Base-by-base conservation (phyloP, 2,113 vertebrate genomes). In the Anoplopoma fimbria region DNA sequence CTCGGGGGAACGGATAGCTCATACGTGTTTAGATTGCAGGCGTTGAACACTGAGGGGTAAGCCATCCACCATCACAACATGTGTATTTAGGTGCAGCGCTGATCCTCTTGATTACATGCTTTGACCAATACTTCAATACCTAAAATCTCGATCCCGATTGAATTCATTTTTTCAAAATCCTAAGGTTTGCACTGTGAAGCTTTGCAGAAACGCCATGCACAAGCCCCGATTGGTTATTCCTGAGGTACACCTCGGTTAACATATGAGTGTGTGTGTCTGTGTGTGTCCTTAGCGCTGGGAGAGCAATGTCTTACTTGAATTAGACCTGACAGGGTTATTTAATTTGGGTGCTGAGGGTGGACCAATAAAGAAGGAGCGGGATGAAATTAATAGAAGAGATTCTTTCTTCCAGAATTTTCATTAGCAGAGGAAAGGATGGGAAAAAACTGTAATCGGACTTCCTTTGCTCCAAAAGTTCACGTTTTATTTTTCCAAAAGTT, bases 241-340 rank as follows among this genome's bases (percentile, higher is more conserved):
- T 63, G 71, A 53, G 42, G 69, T 61, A 61, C 38, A 45, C 76
- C 84, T 71, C n/a, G 1, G 76, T 78, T 57, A 65, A 85, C 73
- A 72, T 83, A 33, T 15, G 19, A 25, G 80, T 15, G 25, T 57
- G 25, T 57, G n/a, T 27, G 12, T 27, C 10, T 27, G 53, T 79
- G 79, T 31, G 58, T 86, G 87, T 88, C 89, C 81, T 92, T 85
- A 85, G 77, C 45, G 75, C 82, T 33, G 63, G 63, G 69, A 82
- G 86, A 93, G 88, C 77, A 71, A 93, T 90, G 90, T 75, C 77
- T 85, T 87, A 68, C 77, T 33, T 68, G 80, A 91, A 93, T 93
- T 90, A 88, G 73, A 93, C 49, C 81, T 92, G 92, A 90, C 92
- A 93, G 86, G 90, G 88, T 93, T 92, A 91, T 93, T 94, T 92